A percentile compares a stretch with the other conserved stretches of the same genome.
These are phyloP conservation scores for Halcyon chelicuti DNA, from an alignment of 2,797 vertebrate genomes.

Conservation along the genomic window DNA sequence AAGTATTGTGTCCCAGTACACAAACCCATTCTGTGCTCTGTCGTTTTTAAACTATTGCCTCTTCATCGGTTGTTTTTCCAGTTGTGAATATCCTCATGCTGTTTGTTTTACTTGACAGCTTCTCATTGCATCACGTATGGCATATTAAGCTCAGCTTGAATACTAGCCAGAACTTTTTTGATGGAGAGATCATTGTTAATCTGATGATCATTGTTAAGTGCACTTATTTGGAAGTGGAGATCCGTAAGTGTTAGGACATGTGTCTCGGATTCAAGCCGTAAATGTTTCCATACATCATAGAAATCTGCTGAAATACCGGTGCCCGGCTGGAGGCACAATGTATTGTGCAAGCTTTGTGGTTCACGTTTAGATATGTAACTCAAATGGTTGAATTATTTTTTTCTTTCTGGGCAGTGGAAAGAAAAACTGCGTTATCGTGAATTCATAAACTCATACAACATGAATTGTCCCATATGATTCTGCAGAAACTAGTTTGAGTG, in stretches of 20 bases:
- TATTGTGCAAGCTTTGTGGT: not conserved
- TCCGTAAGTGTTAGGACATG: not conserved
- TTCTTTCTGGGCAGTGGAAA: not conserved
- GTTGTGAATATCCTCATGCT: not conserved
- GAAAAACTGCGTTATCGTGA: not conserved
- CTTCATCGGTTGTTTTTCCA: not conserved
- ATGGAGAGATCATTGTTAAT: not conserved
- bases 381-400: not conserved
- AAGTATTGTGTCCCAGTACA: not conserved
- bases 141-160: not conserved
- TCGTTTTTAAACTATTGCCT: slow-evolving; percentile 12
- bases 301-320: not conserved
- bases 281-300: not conserved
- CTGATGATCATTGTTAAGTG: not conserved
- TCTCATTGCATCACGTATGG: not conserved
- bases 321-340: not conserved
- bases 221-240: not conserved
- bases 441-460: not conserved
- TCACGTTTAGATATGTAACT: not conserved
- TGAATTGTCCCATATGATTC: not conserved
- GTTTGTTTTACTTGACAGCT: not conserved
- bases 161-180: not conserved
- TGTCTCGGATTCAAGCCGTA: not conserved
- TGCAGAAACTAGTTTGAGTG: not conserved
- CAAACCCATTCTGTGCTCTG: not conserved